A percentile compares a stretch with the other conserved stretches of the same genome.
These are phyloP conservation scores for Hylaeus volcanicus DNA, from an alignment of 1,140 invertebrate species.

Conservation along the genomic window DNA sequence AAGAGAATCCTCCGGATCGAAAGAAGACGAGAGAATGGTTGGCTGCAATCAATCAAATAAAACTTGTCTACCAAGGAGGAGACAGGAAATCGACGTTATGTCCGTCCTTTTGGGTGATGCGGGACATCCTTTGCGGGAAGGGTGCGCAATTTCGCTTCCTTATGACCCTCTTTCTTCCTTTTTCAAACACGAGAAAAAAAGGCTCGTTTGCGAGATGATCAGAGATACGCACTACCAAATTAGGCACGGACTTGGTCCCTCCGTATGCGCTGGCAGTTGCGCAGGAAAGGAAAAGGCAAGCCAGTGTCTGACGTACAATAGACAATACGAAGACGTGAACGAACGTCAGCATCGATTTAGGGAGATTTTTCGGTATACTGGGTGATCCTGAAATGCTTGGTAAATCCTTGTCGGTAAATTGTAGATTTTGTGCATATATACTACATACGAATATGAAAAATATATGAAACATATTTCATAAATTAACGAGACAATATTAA, in stretches of 20 bases:
- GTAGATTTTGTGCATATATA: too few relatives aligned
- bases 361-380: background rate
- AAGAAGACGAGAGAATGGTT: background rate
- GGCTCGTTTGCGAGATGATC: constrained; percentile 34
- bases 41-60: constrained; percentile 47
- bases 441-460: too few relatives aligned
- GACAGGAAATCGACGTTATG: constrained; percentile 27
- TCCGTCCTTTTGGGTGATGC: background rate
- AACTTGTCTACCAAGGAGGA: constrained; percentile 15
- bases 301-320: background rate
- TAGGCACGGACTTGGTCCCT: background rate
- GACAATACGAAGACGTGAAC: background rate
- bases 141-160: constrained; percentile 2
- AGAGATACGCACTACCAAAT: background rate
- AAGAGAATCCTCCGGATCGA: background rate
- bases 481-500: too few relatives aligned
- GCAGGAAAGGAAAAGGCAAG: background rate
- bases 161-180: constrained; percentile 33
- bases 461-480: too few relatives aligned
- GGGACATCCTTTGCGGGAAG: constrained; percentile 11
- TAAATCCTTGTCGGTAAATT: too few relatives aligned
- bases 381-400: too few relatives aligned
- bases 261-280: background rate
- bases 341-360: too few relatives aligned
- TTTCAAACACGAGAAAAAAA: constrained; percentile 28